Percentiles rank a stretch among this genome's conserved stretches.
phyloP scores from a whole-genome alignment of 2,888 invertebrate species.

The Therioaphis trifolii region DNA sequence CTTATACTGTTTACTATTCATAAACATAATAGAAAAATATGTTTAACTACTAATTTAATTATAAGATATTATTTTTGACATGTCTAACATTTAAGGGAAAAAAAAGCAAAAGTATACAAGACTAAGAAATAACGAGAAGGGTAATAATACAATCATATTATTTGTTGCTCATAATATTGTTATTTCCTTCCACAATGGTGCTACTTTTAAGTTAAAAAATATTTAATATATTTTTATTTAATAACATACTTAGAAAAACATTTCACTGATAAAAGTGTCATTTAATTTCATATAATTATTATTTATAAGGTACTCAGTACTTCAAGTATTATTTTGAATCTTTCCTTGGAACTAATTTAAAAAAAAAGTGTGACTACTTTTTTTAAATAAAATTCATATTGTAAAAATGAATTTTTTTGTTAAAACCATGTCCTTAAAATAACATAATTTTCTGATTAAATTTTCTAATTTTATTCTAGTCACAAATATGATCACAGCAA shows the following conservation, averaged over 20 bases:
- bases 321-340: conserved; percentile 12
- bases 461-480: conserved; percentile 9
- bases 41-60: conserved; percentile 22
- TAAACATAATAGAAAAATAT: not conserved
- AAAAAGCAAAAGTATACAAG: conserved; percentile 9
- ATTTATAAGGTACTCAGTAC: not conserved
- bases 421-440: not conserved
- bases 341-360: not conserved
- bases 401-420: no score
- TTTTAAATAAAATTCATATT: no score
- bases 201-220: conserved; percentile 31
- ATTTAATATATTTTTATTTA: not conserved
- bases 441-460: not conserved
- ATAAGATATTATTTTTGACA: conserved; percentile 9
- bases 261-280: not conserved
- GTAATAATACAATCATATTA: conserved; percentile 5
- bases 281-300: not conserved
- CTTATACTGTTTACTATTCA: not conserved
- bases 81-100: not conserved
- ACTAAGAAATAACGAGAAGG: conserved; percentile 13
- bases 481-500: not conserved
- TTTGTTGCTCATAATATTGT: conserved; percentile 11
- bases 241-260: not conserved
- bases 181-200: conserved; percentile 38
- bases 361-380: no score